phyloP scores from a whole-genome alignment of 1,140 invertebrate genomes.

The Araneus ventricosus region DNA sequence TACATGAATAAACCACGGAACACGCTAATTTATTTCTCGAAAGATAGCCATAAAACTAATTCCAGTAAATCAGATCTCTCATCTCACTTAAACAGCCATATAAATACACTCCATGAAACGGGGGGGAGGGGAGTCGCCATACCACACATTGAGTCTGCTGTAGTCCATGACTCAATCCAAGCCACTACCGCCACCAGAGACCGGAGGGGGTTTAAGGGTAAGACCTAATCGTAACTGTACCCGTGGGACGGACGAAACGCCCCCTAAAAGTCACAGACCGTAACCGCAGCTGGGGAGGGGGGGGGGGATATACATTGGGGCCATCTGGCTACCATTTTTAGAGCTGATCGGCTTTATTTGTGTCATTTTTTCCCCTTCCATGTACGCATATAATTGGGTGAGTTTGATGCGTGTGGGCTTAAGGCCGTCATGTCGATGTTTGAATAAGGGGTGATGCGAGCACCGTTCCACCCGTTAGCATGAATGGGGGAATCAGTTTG shows the following conservation, averaged over 20 bases:
- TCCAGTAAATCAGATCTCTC: neutral
- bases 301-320: conserved; percentile 46
- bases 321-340: conserved; percentile 70
- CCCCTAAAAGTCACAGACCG: conserved; percentile 67
- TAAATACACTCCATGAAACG: neutral
- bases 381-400: conserved; percentile 52
- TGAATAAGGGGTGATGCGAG: conserved; percentile 30
- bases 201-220: neutral
- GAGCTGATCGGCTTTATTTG: conserved; percentile 59
- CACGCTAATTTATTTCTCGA: neutral
- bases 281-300: conserved; percentile 58
- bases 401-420: conserved; percentile 43
- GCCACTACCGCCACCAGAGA: neutral
- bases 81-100: neutral
- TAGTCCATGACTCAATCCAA: conserved; percentile 50
- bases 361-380: neutral
- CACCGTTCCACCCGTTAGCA: neutral
- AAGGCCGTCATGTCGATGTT: conserved; percentile 60
- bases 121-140: too few species aligned
- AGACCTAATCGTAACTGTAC: conserved; percentile 68
- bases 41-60: neutral
- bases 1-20: too few species aligned
- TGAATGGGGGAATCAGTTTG: neutral
- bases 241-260: conserved; percentile 31
- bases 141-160: neutral